These are phyloP conservation scores for Hipposideros larvatus DNA, from an alignment of 2,797 vertebrate genomes.

Conservation along the genomic window DNA sequence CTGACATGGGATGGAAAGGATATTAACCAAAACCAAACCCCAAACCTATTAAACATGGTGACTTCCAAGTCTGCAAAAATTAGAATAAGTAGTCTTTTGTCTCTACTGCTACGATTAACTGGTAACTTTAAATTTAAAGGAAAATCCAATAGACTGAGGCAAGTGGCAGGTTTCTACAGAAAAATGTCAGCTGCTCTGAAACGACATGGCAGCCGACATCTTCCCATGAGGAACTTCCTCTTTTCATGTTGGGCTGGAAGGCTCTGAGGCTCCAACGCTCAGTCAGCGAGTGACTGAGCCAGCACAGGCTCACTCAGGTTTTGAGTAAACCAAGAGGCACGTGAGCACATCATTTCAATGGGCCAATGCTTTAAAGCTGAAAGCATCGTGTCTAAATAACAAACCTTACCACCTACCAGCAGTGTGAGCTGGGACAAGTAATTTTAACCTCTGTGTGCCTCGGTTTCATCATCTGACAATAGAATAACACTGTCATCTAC, in stretches of 20 bases:
- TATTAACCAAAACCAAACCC: neutral
- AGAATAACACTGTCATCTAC: neutral
- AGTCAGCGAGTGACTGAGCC: neutral
- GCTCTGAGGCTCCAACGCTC: neutral
- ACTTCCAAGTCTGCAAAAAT: neutral
- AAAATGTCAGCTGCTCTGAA: neutral
- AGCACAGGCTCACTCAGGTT: neutral
- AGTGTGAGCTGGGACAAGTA: neutral
- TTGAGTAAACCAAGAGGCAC: neutral
- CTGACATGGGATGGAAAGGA: neutral
- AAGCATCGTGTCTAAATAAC: neutral
- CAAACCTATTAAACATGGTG: neutral
- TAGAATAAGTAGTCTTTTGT: neutral
- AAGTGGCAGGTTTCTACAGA: neutral
- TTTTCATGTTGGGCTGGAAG: neutral
- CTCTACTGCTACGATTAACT: neutral
- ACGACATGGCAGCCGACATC: neutral
- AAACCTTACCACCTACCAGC: neutral
- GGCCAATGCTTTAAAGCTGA: neutral
- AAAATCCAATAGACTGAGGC: neutral
- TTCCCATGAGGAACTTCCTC: neutral
- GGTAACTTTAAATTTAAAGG: constrained; percentile 4
- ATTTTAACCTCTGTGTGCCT: neutral
- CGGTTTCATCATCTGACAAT: neutral
- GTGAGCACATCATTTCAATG: neutral